Base-by-base conservation (phyloP, 2,888 invertebrate genomes). In the Lepidochitona cinerea region DNA sequence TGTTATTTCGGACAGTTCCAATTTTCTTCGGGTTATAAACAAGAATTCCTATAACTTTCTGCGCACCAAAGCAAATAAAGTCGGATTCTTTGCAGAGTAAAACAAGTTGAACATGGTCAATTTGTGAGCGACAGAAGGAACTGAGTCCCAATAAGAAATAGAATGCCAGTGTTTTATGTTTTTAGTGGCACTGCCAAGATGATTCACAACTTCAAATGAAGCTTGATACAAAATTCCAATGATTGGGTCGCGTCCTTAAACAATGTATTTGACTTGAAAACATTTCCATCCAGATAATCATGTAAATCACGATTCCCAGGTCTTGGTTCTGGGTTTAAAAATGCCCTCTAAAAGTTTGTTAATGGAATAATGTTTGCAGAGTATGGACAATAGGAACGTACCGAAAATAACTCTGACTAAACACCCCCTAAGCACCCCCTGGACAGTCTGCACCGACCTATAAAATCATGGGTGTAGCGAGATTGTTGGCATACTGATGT, bases 171-270 rank as follows among this genome's bases (percentile, higher is more conserved):
- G 69, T 54, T 36, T 76, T 75, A 65, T 76, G 76, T 53, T 75
- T 76, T 37, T 37, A 69, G 68, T 76, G n/a, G 69, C 72, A 35
- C 68, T 66, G 14, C 76, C 76, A 14, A 76, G 35, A 23, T 72
- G 76, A 68, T 76, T 72, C 14, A 64, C 65, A 33, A 76, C 65
- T 70, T 76, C 76, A 77, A 76, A 76, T 54, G 64, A n/a, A 69
- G 73, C 75, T 36, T 72, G 67, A 23, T 65, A 65, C 35, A 37
- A 26, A 64, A 70, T 54, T 33, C 12, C 37, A 70, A 59, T 12
- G 64, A 12, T 9, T 7, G 14, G 18, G 54, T 35, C 9, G 18
- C 23, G 14, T 37, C 26, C 9, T 33, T 37, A 35, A 73, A 74
- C 6, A 75, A 29, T 36, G 12, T 67, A 66, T 73, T 72, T 29